phyloP scores from a whole-genome alignment of 1,140 invertebrate genomes.

The Atopsyche davidsoni region DNA sequence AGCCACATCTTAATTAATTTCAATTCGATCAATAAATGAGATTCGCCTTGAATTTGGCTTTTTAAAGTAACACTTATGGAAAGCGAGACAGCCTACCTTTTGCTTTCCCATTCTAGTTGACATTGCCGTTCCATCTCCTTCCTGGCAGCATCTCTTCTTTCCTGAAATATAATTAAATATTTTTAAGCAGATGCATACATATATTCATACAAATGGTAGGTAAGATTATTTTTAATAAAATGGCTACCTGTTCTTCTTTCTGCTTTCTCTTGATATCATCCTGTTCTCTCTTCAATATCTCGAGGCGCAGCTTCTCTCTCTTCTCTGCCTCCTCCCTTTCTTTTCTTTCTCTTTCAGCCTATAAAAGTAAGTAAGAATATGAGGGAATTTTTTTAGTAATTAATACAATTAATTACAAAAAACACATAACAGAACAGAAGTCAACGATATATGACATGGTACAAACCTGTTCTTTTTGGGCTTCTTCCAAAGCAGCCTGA shows the following conservation, averaged over 20 bases:
- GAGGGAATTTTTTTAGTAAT: background rate
- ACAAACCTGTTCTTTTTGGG: conserved; percentile 28
- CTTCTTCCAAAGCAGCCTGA: conserved; percentile 28
- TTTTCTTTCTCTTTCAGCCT: conserved; percentile 87
- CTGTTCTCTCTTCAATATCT: conserved; percentile 58
- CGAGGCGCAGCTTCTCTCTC: conserved; percentile 67
- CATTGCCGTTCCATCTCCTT: conserved; percentile 90
- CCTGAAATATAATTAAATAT: conserved; percentile 39
- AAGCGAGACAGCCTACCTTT: conserved; percentile 61
- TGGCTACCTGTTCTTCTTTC: conserved; percentile 46
- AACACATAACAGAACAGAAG: no score
- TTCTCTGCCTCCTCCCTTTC: conserved; percentile 84
- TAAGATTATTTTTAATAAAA: background rate
- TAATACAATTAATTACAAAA: no score
- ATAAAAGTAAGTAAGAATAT: conserved; percentile 29
- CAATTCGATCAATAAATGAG: no score
- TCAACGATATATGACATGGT: conserved; percentile 5
- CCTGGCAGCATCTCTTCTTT: conserved; percentile 45
- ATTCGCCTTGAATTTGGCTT: background rate
- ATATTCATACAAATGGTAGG: no score
- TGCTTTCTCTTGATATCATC: conserved; percentile 53
- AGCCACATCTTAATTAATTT: no score
- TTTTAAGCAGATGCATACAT: no score
- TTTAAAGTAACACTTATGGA: no score
- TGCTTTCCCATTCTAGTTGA: conserved; percentile 93